A percentile compares a stretch with the other conserved stretches of the same genome.
Evolutionary conservation across 2,113 vertebrate genomes (phyloP).

Genomic region (Silurus glanis): DNA sequence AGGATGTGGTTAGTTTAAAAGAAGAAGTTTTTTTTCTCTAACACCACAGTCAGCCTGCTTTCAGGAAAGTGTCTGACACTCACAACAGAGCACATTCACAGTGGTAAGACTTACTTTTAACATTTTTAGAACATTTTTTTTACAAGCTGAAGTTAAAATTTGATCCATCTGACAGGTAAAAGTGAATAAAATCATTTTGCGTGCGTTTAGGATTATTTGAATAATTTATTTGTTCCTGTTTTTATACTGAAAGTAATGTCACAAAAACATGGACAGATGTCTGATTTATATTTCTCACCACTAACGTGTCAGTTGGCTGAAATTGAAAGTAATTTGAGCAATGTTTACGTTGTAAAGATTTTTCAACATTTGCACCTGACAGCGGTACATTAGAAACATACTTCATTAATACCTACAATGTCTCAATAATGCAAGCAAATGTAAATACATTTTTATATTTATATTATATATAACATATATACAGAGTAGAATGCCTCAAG

Average conservation of each 20-base stretch:
- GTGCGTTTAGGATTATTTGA: not conserved
- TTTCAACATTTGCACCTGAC: not conserved
- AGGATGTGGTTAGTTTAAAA: constrained; percentile 55
- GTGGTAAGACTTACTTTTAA: constrained; percentile 32
- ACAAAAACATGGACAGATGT: not conserved
- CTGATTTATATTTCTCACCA: not conserved
- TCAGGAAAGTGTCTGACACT: constrained; percentile 21
- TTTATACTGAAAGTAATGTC: not conserved
- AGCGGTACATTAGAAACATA: not conserved
- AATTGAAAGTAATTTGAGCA: not conserved
- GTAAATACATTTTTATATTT: not conserved
- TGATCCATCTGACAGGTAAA: not conserved
- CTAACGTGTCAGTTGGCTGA: not conserved
- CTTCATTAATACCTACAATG: not conserved
- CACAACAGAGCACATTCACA: not conserved
- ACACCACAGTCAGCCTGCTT: constrained; percentile 36
- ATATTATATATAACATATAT: not conserved
- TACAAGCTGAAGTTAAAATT: not conserved
- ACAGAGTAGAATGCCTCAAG: not conserved
- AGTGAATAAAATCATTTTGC: not conserved
- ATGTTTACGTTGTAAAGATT: not conserved
- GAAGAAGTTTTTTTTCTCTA: constrained; percentile 47
- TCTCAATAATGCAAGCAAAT: not conserved
- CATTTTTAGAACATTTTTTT: too few relatives aligned
- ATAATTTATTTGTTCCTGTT: constrained; percentile 19